These are phyloP conservation scores for Crypturellus tataupa DNA, from an alignment of 2,797 vertebrate genomes.

Conservation along the genomic window DNA sequence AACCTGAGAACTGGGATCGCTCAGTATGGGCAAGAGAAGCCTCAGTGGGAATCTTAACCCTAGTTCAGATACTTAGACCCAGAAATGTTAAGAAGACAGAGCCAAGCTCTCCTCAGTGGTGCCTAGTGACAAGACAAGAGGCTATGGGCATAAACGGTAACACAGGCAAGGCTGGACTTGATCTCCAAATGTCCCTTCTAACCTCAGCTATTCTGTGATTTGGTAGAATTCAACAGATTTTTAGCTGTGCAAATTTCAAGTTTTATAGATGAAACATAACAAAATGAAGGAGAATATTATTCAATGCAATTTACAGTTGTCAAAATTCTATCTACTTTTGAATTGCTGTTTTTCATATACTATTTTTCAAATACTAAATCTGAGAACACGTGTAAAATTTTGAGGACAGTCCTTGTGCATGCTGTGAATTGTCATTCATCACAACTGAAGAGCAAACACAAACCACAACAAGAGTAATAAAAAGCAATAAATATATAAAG, in stretches of 20 bases:
- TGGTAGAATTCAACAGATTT: neutral
- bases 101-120: too few relatives aligned
- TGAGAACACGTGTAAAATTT: slow-evolving; percentile 81
- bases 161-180: neutral
- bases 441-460: slow-evolving; percentile 67
- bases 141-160: neutral
- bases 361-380: slow-evolving; percentile 78
- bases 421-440: slow-evolving; percentile 78
- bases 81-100: too few relatives aligned
- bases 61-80: too few relatives aligned
- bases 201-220: too few relatives aligned
- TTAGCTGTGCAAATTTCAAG: neutral
- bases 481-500: neutral
- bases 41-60: too few relatives aligned
- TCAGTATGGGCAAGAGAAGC: neutral
- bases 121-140: too few relatives aligned
- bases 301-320: too few relatives aligned
- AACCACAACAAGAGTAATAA: neutral
- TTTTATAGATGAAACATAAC: neutral
- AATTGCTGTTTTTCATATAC: neutral
- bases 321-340: neutral
- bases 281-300: neutral
- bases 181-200: too few relatives aligned
- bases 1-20: neutral
- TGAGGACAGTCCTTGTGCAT: slow-evolving; percentile 82